Conservation (phyloP, 1,140 invertebrate species). For the Trichonephila clavipes region DNA sequence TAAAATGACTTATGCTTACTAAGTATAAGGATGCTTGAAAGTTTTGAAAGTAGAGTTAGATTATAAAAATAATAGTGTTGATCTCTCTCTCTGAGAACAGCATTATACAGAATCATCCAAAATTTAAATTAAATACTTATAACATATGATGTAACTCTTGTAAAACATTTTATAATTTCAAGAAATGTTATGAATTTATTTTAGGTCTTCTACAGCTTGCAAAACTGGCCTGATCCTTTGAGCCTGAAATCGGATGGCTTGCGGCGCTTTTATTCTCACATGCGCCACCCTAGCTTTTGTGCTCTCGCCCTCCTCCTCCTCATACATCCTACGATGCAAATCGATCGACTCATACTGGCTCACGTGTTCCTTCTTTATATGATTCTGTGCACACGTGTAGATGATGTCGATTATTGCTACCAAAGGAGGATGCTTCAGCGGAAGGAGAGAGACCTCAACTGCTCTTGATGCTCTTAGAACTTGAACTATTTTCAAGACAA, state of each 20-base stretch:
- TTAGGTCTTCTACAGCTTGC: slow-evolving; percentile 65
- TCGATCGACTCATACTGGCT: slow-evolving; percentile 60
- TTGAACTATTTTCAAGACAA: no score
- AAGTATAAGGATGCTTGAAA: no score
- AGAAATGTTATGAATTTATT: background rate
- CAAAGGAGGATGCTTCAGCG: slow-evolving; percentile 58
- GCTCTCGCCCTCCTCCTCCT: slow-evolving; percentile 34
- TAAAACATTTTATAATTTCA: no score
- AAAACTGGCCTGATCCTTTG: slow-evolving; percentile 30
- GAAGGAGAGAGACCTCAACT: slow-evolving; percentile 53
- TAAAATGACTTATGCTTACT: no score
- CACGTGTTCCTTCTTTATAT: slow-evolving; percentile 28
- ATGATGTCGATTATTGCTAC: slow-evolving; percentile 68
- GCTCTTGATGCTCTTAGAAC: background rate
- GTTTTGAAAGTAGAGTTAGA: no score
- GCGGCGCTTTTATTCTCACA: slow-evolving; percentile 60
- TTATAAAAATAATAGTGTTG: no score
- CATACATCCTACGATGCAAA: slow-evolving; percentile 60
- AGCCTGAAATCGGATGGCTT: slow-evolving; percentile 51
- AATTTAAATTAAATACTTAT: no score
- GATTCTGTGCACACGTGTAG: slow-evolving; percentile 41
- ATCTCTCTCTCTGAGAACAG: no score
- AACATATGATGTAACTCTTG: no score
- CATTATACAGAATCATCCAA: no score
- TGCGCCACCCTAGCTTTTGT: slow-evolving; percentile 75